Evolutionary conservation across 2,797 vertebrate species (phyloP).

Genomic region (Karalla daura): DNA sequence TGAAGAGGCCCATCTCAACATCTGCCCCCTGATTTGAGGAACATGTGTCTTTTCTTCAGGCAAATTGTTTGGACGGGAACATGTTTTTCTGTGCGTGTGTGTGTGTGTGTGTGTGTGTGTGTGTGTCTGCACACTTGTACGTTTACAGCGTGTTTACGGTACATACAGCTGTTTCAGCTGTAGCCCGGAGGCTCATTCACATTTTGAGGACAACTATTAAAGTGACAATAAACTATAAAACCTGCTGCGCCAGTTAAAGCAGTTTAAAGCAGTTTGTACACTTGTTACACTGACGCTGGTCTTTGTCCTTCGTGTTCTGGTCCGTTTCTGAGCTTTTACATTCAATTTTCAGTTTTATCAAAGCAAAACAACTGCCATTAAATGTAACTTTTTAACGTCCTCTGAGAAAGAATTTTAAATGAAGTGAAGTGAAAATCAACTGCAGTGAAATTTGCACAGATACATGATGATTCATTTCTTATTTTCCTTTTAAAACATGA

Average conservation of each 20-base stretch:
- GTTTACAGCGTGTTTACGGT: conserved; percentile 9
- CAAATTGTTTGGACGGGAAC: conserved; percentile 37
- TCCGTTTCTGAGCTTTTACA: not conserved
- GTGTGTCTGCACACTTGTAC: conserved; percentile 31
- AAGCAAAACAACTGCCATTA: not conserved
- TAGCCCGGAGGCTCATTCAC: conserved; percentile 17
- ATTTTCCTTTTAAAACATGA: no score
- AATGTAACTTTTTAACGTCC: not conserved
- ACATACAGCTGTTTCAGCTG: conserved; percentile 10
- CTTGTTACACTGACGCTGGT: not conserved
- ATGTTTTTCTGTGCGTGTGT: no score
- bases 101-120: no score
- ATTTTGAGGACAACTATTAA: conserved; percentile 19
- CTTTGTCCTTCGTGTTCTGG: not conserved
- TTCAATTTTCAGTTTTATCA: not conserved
- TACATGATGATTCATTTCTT: no score
- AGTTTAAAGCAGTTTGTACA: not conserved
- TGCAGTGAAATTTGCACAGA: no score
- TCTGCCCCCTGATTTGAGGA: conserved; percentile 69
- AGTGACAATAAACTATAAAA: not conserved
- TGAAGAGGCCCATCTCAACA: conserved; percentile 72
- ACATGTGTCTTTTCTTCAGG: conserved; percentile 63
- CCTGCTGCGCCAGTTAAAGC: not conserved
- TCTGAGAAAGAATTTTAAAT: not conserved
- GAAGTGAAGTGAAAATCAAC: no score